These are phyloP conservation scores for Thalassaphorura encarpata DNA, from an alignment of 1,140 invertebrate species.

Conservation along the genomic window DNA sequence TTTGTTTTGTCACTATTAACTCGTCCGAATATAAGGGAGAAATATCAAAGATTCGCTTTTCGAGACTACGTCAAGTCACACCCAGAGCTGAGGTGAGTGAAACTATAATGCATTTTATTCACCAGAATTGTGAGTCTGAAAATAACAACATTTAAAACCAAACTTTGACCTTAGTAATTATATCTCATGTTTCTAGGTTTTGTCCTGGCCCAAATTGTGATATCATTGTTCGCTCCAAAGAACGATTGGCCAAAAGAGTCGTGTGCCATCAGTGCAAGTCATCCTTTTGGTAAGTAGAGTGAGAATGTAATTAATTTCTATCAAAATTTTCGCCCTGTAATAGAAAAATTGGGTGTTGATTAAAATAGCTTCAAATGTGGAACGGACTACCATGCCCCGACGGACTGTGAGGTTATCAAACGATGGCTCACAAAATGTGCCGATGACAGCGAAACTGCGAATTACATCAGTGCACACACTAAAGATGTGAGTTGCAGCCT, in stretches of 20 bases:
- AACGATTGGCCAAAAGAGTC: conserved; percentile 66
- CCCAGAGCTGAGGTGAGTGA: conserved; percentile 55
- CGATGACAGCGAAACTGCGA: conserved; percentile 98
- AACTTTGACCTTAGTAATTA: not conserved
- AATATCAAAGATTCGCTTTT: conserved; percentile 91
- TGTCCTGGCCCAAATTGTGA: conserved; percentile 96
- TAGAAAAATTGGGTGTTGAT: conserved; percentile 8
- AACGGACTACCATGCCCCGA: conserved; percentile 94
- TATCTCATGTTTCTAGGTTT: conserved; percentile 43
- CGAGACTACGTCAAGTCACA: conserved; percentile 92
- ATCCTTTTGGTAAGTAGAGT: conserved; percentile 61
- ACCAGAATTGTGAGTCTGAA: no score
- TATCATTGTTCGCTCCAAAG: conserved; percentile 65
- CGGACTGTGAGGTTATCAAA: conserved; percentile 90
- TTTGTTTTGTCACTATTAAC: conserved; percentile 79
- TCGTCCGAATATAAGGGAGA: conserved; percentile 67
- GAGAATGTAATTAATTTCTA: no score
- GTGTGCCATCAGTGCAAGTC: conserved; percentile 67
- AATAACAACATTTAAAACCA: no score
- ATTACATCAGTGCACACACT: conserved; percentile 97
- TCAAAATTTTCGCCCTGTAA: conserved; percentile 17
- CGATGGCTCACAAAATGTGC: conserved; percentile 98
- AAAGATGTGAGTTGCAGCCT: conserved; percentile 70
- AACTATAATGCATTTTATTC: not conserved
- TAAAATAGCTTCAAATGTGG: conserved; percentile 72